Base-by-base conservation (phyloP, 2,888 invertebrate genomes). In the Dynastes tityus region DNA sequence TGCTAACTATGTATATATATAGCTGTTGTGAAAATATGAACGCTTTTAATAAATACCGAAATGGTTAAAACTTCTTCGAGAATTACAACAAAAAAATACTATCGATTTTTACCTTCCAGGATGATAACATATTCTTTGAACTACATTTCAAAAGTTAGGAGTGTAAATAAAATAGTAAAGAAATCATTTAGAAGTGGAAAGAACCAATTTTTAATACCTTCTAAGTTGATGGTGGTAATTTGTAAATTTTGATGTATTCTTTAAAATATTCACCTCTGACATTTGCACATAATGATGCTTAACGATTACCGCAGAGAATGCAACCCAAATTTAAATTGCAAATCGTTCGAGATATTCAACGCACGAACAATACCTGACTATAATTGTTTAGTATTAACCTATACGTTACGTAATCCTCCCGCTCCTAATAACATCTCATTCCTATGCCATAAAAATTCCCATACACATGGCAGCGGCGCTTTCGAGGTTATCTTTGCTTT, bases 321-420 rank as follows among this genome's bases (percentile, higher is more conserved):
- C 68, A 51, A 51, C n/a, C 53, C 53, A 51, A 68, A 68, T 51
- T 51, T 49, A 68, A 68, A 68, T 68, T 67, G 49, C 65, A 45
- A 45, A 67, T 67, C 40, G 45, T 9, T 67, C 45, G 37, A 64
- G 65, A 65, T 65, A 65, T 65, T 65, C 65, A 40, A 67, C 11
- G 22, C 65, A 32, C 40, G 45, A 67, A 22, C 55, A 58, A 58
- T 58, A 22, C 55, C 16, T 58, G 55, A 58, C 55, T 58, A 58
- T 22, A 58, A n/a, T 58, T 22, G 22, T 22, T 58, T 58, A 22
- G 16, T 27, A 22, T 58, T 22, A 8, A 22, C 5, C 55, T 22
- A 22, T 22, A 22, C 16, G 22, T 58, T 58, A 58, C 55, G n/a
- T 58, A 58, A 58, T 58, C 16, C 16, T 58, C 63, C 29, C 29